Evolutionary conservation across 1,140 invertebrate genomes (phyloP), one percentile per base, ranked within the genome.

Genomic region (Aphidius gifuensis): DNA sequence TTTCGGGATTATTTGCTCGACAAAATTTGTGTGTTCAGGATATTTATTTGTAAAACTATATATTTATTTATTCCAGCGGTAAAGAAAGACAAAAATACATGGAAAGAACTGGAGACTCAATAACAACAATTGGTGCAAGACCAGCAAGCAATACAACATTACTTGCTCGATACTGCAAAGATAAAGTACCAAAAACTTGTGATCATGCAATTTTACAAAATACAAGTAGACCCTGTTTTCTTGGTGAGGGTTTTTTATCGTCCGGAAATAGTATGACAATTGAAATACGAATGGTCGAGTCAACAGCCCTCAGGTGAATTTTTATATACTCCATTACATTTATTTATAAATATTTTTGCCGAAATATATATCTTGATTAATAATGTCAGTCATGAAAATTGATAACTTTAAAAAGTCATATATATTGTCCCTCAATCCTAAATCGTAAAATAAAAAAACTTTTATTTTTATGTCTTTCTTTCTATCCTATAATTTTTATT

Each of bases 181-280:
- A 91, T 67, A 84, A 87, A 11, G 86, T 91, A 6, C 90, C 90
- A 0, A 83, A 87, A 58, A 91, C 87, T 47, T 92, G 91, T 69
- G 90, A 92, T 71, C 89, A 92, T 70, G 86, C 85, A 9, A 82
- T 91, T 47, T 73, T 90, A 42, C 79, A 82, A 16, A 85, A 85
- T 66, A 74, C 74, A 8, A 83, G 84, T 56, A 81, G 91, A 61
- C 90, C 90, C 0, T 94, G 92, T 69, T 87, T 87, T 3, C 82
- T 91, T 2, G 86, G 88, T 1, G 92, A 94, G 72, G 93, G 91
- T 74, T 94, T 91, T 72, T 82, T 94, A 4, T 93, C 92, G 0
- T 87, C 86, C 54, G 88, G 88, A 46, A 90, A 90, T 72, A 88
- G 88, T 48, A 83, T 93, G 60, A 93, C 91, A 1, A 80, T 94